Percentiles rank a stretch among this genome's conserved stretches.
These are phyloP conservation scores for Apeira syringaria DNA, from an alignment of 2,888 invertebrate genomes.

Conservation along the genomic window DNA sequence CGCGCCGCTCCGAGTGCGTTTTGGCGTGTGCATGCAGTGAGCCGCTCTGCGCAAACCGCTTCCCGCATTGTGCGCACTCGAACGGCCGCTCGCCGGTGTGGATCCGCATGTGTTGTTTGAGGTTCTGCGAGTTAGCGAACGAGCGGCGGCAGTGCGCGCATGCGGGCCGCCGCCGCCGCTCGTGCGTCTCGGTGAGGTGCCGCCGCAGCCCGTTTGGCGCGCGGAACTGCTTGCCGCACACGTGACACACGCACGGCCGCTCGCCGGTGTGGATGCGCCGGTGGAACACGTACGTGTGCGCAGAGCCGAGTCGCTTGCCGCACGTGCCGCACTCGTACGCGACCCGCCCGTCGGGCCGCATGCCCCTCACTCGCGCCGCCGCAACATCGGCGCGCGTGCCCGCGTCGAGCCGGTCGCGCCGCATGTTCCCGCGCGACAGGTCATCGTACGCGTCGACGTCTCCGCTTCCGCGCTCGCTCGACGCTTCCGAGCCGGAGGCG, in stretches of 20 bases:
- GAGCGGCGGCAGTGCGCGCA: constrained; percentile 81
- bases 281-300: constrained; percentile 86
- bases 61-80: constrained; percentile 84
- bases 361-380: constrained; percentile 51
- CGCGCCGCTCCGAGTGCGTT: constrained; percentile 81
- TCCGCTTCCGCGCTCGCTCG: constrained; percentile 8
- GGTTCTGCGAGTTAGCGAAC: constrained; percentile 85
- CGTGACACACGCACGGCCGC: constrained; percentile 86
- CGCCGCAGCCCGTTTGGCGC: constrained; percentile 85
- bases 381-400: constrained; percentile 55
- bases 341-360: constrained; percentile 74
- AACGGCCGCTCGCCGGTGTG: constrained; percentile 85
- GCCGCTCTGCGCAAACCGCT: constrained; percentile 86
- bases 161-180: constrained; percentile 81
- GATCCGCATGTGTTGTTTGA: constrained; percentile 83
- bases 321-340: constrained; percentile 84
- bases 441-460: constrained; percentile 56
- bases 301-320: constrained; percentile 83
- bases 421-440: constrained; percentile 59
- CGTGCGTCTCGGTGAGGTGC: constrained; percentile 86
- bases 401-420: constrained; percentile 58
- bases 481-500: constrained; percentile 47
- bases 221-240: constrained; percentile 87
- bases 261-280: constrained; percentile 86
- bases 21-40: constrained; percentile 85